phyloP scores from a whole-genome alignment of 1,140 invertebrate species.

The Probaryconus sp. region DNA sequence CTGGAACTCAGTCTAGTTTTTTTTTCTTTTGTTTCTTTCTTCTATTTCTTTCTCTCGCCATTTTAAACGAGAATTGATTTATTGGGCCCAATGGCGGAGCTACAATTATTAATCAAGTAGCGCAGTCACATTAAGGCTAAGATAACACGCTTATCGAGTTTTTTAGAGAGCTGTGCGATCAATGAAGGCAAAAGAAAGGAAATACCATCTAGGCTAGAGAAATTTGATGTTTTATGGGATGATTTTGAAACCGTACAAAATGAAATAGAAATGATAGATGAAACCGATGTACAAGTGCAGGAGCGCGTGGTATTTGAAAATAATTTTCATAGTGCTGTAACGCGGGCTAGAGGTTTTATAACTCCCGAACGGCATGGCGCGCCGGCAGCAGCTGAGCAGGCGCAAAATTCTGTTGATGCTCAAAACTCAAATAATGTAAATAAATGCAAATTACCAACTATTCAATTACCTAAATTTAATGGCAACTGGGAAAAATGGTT shows the following conservation, averaged over 20 bases:
- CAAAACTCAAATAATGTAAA: constrained; percentile 11
- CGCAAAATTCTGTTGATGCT: no score
- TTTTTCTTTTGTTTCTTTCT: no score
- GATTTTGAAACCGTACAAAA: not conserved
- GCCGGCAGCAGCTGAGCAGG: not conserved
- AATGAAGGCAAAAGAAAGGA: constrained; percentile 1
- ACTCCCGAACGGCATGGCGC: no score
- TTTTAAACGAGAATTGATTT: no score
- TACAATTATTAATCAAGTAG: no score
- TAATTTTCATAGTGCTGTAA: not conserved
- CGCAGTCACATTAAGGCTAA: constrained; percentile 2
- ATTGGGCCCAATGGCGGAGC: no score
- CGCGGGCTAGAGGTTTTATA: not conserved
- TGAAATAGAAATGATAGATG: not conserved
- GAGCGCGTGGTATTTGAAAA: not conserved
- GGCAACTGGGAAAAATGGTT: constrained; percentile 63
- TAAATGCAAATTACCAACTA: constrained; percentile 18
- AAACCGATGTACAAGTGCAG: not conserved
- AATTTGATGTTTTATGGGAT: not conserved
- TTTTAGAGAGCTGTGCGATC: not conserved
- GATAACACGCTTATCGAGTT: constrained; percentile 12
- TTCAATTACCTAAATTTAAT: constrained; percentile 56
- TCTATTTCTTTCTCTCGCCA: no score
- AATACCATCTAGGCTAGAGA: not conserved
- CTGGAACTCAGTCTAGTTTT: no score